phyloP scores from a whole-genome alignment of 2,888 invertebrate species.

The Trichogramma evanescens region DNA sequence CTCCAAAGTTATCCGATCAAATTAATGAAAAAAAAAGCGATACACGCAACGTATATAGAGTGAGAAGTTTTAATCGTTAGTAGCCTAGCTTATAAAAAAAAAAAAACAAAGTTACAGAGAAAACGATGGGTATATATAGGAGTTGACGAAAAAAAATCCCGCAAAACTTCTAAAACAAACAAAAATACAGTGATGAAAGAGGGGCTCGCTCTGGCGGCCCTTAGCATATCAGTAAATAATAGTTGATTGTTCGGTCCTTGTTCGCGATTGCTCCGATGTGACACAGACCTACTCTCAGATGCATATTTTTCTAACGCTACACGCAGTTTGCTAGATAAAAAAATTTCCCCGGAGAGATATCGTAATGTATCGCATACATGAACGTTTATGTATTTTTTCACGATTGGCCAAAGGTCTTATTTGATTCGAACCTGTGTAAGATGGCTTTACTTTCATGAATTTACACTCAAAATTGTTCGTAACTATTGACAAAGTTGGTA shows the following conservation, averaged over 20 bases:
- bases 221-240: constrained; percentile 21
- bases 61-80: background rate
- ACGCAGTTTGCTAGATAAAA: background rate
- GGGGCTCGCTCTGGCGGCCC: background rate
- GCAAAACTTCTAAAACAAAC: background rate
- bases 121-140: too few relatives aligned
- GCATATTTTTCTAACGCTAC: constrained; percentile 9
- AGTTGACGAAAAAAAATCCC: too few relatives aligned
- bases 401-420: too few relatives aligned
- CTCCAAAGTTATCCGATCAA: constrained; percentile 36
- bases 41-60: background rate
- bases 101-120: background rate
- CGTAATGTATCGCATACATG: too few relatives aligned
- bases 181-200: constrained; percentile 4
- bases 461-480: too few relatives aligned
- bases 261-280: constrained; percentile 3
- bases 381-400: too few relatives aligned
- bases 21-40: constrained; percentile 1
- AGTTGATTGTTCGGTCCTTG: constrained; percentile 8
- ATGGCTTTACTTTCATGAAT: too few relatives aligned
- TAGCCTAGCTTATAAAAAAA: background rate
- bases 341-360: background rate
- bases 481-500: too few relatives aligned
- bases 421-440: too few relatives aligned
- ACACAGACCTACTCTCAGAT: background rate